These are phyloP conservation scores for Alviniconcha marisindica DNA, from an alignment of 1,140 invertebrate species.

Conservation along the genomic window DNA sequence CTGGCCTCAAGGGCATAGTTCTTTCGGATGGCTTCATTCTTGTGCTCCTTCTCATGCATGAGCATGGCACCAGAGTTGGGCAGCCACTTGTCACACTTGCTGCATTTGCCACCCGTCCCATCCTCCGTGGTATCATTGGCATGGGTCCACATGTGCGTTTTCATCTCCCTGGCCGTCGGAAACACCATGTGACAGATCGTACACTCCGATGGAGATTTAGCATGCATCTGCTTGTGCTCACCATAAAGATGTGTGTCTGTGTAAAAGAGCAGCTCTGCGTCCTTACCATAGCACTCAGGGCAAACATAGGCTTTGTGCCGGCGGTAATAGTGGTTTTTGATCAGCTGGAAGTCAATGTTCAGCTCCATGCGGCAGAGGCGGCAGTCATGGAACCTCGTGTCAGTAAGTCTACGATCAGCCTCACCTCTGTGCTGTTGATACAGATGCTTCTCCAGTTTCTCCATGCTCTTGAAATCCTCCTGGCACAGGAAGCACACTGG, in stretches of 20 bases:
- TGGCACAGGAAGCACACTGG: constrained; percentile 26
- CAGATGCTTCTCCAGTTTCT: constrained; percentile 37
- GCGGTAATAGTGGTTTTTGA: constrained; percentile 39
- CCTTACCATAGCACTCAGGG: constrained; percentile 33
- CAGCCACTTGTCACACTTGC: constrained; percentile 41
- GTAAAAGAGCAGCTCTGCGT: constrained; percentile 31
- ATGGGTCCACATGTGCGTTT: constrained; percentile 33
- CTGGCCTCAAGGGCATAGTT: constrained; percentile 39
- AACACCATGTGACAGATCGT: constrained; percentile 28
- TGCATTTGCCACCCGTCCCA: constrained; percentile 30
- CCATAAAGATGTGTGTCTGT: constrained; percentile 28
- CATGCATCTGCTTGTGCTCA: constrained; percentile 39
- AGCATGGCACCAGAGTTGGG: constrained; percentile 38
- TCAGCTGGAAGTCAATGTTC: constrained; percentile 38
- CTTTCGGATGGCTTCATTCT: constrained; percentile 39
- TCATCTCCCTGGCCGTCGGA: constrained; percentile 34
- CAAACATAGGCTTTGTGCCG: constrained; percentile 36
- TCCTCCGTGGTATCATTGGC: constrained; percentile 33
- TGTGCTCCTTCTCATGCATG: constrained; percentile 41
- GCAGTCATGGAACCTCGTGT: constrained; percentile 36
- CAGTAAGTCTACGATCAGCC: background rate
- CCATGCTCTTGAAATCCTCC: constrained; percentile 35
- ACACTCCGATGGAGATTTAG: constrained; percentile 32
- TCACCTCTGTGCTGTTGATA: constrained; percentile 21
- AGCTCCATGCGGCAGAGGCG: constrained; percentile 31